A percentile compares a stretch with the other conserved stretches of the same genome.
Conservation (phyloP, 2,113 vertebrate genomes). For the Chitala chitala region DNA sequence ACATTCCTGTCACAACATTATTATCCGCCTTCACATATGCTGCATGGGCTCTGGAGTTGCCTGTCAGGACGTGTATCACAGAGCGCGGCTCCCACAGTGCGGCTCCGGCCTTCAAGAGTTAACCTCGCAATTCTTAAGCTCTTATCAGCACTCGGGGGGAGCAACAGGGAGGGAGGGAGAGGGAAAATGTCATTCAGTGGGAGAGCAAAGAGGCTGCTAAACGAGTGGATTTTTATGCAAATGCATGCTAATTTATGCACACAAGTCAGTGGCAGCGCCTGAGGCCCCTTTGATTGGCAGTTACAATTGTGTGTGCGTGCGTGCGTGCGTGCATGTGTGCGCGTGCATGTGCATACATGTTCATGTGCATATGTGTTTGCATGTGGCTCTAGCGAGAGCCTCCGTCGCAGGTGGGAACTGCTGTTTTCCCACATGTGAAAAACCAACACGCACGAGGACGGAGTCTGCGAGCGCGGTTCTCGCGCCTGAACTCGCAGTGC, state of each 20-base stretch:
- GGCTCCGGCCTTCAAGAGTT: background rate
- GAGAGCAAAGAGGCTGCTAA: conserved; percentile 13
- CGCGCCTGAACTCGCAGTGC: background rate
- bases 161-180: background rate
- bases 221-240: conserved; percentile 39
- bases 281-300: conserved; percentile 72
- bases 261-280: conserved; percentile 20
- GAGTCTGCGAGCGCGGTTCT: conserved; percentile 18
- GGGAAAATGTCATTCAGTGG: conserved; percentile 25
- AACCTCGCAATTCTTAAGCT: conserved; percentile 3
- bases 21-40: background rate
- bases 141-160: conserved; percentile 15
- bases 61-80: background rate
- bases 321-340: background rate
- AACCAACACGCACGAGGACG: conserved; percentile 37
- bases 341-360: background rate
- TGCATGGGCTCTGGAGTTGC: background rate
- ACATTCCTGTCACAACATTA: background rate
- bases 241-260: conserved; percentile 49
- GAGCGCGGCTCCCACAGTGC: background rate
- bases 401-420: conserved; percentile 54
- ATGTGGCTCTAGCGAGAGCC: conserved; percentile 55
- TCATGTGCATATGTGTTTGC: conserved; percentile 31
- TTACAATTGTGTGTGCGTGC: conserved; percentile 56
- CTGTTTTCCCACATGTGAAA: conserved; percentile 57